phyloP scores from a whole-genome alignment of 2,888 invertebrate genomes.

The Plebejus argus region DNA sequence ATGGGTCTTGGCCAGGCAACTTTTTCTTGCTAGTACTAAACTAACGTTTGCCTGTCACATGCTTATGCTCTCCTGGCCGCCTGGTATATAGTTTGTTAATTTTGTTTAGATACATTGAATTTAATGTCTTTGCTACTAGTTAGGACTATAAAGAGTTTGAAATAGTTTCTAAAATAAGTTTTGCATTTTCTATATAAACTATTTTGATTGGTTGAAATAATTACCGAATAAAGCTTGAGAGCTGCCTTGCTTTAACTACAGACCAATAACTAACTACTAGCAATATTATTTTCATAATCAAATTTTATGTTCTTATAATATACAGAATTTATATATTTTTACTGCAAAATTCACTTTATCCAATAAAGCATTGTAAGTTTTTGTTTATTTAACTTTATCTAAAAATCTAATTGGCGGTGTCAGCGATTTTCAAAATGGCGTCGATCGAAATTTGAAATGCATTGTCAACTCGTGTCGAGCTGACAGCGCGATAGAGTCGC shows the following conservation, averaged over 20 bases:
- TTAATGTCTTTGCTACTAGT: neutral
- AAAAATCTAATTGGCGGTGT: conserved; percentile 10
- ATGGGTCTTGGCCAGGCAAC: conserved; percentile 81
- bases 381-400: conserved; percentile 9
- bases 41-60: conserved; percentile 62
- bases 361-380: neutral
- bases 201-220: neutral
- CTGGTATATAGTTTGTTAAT: conserved; percentile 35
- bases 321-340: too few relatives aligned
- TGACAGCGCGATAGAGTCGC: conserved; percentile 10
- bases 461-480: conserved; percentile 8
- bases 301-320: too few relatives aligned
- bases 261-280: too few relatives aligned
- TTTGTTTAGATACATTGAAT: conserved; percentile 1
- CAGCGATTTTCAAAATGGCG: conserved; percentile 26
- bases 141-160: neutral
- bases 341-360: too few relatives aligned
- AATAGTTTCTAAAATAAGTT: neutral
- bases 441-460: conserved; percentile 29
- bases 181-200: neutral
- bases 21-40: conserved; percentile 75
- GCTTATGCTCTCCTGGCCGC: conserved; percentile 60
- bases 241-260: too few relatives aligned
- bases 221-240: too few relatives aligned
- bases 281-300: too few relatives aligned